phyloP scores from a whole-genome alignment of 2,113 vertebrate species.

The Nothocercus julius region DNA sequence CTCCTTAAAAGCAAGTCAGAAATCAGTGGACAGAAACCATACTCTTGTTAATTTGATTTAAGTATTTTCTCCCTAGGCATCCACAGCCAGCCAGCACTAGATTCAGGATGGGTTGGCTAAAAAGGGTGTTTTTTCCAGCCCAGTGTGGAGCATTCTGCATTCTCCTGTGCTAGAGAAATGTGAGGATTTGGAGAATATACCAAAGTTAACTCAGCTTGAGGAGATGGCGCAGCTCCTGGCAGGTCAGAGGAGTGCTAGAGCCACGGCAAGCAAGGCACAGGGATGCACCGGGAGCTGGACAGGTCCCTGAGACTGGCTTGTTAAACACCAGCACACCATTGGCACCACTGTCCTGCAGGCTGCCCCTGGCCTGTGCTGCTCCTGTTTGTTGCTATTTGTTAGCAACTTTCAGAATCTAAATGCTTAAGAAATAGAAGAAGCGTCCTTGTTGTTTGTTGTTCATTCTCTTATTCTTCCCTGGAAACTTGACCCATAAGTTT shows the following conservation, averaged over 20 bases:
- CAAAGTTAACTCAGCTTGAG: background rate
- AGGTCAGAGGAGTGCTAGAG: background rate
- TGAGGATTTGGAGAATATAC: background rate
- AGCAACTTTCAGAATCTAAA: background rate
- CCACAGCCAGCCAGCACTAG: background rate
- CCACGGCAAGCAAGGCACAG: background rate
- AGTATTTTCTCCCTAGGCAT: background rate
- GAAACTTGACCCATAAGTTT: background rate
- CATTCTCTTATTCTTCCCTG: background rate
- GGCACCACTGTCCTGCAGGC: fast-evolving
- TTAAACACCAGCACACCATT: background rate
- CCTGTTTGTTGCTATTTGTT: background rate
- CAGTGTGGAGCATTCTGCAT: background rate
- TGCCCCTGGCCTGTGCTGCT: background rate
- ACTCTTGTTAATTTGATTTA: background rate
- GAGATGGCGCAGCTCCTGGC: background rate
- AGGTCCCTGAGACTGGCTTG: fast-evolving
- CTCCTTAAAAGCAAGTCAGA: background rate
- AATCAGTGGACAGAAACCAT: background rate
- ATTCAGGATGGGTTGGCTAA: background rate
- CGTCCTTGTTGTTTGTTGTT: background rate
- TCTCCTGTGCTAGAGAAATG: background rate
- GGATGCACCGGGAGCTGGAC: background rate
- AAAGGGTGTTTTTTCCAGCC: background rate
- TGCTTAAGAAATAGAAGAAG: background rate